These are phyloP conservation scores for Euborellia annulipes DNA, from an alignment of 1,140 invertebrate genomes.

Conservation along the genomic window DNA sequence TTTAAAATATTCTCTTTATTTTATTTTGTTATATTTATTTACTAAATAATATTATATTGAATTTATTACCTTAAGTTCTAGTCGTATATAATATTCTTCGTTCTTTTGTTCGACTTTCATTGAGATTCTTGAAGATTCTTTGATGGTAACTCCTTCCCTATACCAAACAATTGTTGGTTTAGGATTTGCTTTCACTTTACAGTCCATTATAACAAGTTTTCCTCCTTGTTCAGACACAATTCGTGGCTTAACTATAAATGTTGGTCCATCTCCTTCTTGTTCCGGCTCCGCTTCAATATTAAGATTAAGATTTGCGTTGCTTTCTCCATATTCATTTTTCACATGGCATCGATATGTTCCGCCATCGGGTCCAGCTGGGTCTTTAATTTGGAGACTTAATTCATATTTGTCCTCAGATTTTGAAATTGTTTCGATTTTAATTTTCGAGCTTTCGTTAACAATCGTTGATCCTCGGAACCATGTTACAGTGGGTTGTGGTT, in stretches of 20 bases:
- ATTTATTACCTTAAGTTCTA: slow-evolving; percentile 58
- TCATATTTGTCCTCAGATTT: slow-evolving; percentile 77
- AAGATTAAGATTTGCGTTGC: slow-evolving; percentile 93
- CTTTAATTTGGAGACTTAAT: slow-evolving; percentile 76
- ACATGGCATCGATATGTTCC: slow-evolving; percentile 96
- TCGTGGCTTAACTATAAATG: slow-evolving; percentile 93
- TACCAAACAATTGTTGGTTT: slow-evolving; percentile 91
- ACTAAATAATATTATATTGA: slow-evolving; percentile 1
- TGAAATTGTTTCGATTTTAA: slow-evolving; percentile 57
- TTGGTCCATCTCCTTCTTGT: slow-evolving; percentile 84
- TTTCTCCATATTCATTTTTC: slow-evolving; percentile 91
- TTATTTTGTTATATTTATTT: slow-evolving; percentile 6
- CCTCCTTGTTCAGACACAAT: slow-evolving; percentile 90
- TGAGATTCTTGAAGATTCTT: slow-evolving; percentile 62
- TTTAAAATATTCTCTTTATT: neutral
- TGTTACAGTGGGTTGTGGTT: slow-evolving; percentile 73
- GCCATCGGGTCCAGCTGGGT: slow-evolving; percentile 85
- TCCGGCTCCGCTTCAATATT: slow-evolving; percentile 93
- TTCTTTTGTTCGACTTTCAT: slow-evolving; percentile 64
- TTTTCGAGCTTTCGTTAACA: slow-evolving; percentile 72
- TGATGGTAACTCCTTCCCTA: slow-evolving; percentile 58
- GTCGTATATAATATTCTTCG: slow-evolving; percentile 74
- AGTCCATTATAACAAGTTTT: slow-evolving; percentile 95
- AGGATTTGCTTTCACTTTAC: slow-evolving; percentile 83
- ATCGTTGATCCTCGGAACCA: slow-evolving; percentile 78